Conservation (phyloP, 1,140 invertebrate species). For the Globodera rostochiensis region DNA sequence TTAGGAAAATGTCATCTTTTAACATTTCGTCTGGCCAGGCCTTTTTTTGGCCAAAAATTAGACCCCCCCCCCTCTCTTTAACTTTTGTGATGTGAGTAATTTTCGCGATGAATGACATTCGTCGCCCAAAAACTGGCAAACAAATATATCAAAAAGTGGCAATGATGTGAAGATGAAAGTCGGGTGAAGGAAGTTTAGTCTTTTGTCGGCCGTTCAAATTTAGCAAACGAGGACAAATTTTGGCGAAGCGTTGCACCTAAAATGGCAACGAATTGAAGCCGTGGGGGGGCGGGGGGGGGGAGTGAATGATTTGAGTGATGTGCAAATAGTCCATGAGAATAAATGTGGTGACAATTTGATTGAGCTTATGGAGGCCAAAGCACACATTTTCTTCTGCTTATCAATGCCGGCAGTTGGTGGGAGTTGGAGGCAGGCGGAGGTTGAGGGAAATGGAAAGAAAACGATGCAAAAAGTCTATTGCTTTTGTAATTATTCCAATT, state of each 20-base stretch:
- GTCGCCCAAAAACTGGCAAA: neutral
- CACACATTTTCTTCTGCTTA: neutral
- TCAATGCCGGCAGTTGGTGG: too few relatives aligned
- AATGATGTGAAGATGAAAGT: neutral
- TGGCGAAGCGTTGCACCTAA: neutral
- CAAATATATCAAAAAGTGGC: neutral
- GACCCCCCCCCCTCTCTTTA: neutral
- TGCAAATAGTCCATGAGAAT: neutral
- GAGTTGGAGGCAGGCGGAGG: too few relatives aligned
- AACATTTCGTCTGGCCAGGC: neutral
- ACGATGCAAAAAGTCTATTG: too few relatives aligned
- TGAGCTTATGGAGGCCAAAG: neutral
- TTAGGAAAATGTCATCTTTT: neutral
- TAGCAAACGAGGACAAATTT: neutral
- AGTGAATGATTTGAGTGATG: neutral
- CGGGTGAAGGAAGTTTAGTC: neutral
- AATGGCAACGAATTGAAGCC: neutral
- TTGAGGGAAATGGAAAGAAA: too few relatives aligned
- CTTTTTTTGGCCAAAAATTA: neutral
- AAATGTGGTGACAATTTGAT: neutral
- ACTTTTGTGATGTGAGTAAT: slow-evolving; percentile 1
- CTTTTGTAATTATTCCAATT: too few relatives aligned
- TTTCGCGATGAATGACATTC: neutral
- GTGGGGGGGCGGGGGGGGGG: too few relatives aligned
- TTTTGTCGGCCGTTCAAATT: neutral